These are phyloP conservation scores for Tragelaphus scriptus DNA, from an alignment of 2,113 vertebrate genomes.

Conservation along the genomic window DNA sequence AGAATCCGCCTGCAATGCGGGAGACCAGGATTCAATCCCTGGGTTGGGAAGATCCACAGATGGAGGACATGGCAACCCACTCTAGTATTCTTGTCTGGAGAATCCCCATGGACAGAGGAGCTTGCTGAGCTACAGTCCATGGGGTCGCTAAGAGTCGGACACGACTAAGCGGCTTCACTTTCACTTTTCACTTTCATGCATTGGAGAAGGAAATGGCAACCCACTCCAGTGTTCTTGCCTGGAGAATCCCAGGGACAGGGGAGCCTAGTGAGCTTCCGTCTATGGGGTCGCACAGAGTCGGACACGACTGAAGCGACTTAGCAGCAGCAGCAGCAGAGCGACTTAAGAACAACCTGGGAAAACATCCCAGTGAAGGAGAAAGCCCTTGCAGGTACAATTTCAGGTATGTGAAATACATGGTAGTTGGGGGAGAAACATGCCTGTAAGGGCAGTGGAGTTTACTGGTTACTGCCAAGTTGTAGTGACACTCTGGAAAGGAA, in stretches of 20 bases:
- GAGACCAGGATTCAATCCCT: not conserved
- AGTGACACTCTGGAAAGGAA: not conserved
- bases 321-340: too few relatives aligned
- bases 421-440: not conserved
- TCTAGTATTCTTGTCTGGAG: not conserved
- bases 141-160: not conserved
- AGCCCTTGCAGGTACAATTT: not conserved
- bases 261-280: not conserved
- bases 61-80: not conserved
- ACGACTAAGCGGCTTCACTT: accelerated
- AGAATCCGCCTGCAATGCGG: not conserved
- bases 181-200: too few relatives aligned
- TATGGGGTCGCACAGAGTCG: not conserved
- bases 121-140: not conserved
- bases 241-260: not conserved
- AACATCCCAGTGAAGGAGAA: not conserved
- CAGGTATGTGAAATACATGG: not conserved
- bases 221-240: not conserved
- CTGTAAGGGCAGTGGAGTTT: not conserved
- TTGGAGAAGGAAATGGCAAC: not conserved
- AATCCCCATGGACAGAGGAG: not conserved
- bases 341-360: not conserved
- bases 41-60: not conserved
- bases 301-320: accelerated
- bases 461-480: not conserved